Evolutionary conservation across 2,888 invertebrate genomes (phyloP).

Genomic region (Lamellibrachia columna): DNA sequence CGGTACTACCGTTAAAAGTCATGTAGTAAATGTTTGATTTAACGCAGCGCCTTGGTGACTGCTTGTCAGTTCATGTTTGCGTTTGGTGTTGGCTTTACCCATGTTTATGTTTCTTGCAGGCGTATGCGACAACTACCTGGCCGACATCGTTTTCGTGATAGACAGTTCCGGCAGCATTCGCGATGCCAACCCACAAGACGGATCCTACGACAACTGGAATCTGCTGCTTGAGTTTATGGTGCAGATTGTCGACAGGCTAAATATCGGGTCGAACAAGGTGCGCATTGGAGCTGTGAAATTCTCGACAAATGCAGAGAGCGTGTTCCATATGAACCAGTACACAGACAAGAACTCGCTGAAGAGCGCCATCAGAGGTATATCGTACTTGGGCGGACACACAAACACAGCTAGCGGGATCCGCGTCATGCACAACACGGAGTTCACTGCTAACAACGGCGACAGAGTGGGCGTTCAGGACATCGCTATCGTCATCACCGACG

Average conservation of each 20-base stretch:
- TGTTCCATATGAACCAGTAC: slow-evolving; percentile 31
- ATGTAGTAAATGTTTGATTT: no score
- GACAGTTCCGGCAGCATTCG: slow-evolving; percentile 36
- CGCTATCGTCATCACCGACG: slow-evolving; percentile 37
- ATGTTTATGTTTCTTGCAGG: neutral
- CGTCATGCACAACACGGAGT: slow-evolving; percentile 24
- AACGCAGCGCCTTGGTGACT: neutral
- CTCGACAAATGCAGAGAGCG: slow-evolving; percentile 25
- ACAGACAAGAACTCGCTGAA: slow-evolving; percentile 18
- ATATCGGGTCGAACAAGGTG: slow-evolving; percentile 25
- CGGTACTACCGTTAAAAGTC: no score
- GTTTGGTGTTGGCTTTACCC: neutral
- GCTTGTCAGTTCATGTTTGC: neutral
- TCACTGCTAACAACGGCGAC: slow-evolving; percentile 29
- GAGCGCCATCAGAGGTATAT: neutral
- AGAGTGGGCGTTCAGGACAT: slow-evolving; percentile 25
- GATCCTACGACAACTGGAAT: slow-evolving; percentile 32
- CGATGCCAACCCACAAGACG: slow-evolving; percentile 30
- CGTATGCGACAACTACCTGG: slow-evolving; percentile 21
- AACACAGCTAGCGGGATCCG: slow-evolving; percentile 32
- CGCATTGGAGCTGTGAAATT: slow-evolving; percentile 33
- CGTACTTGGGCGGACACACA: slow-evolving; percentile 27
- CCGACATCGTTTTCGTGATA: slow-evolving; percentile 35
- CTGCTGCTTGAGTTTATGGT: slow-evolving; percentile 28
- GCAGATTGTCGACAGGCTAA: slow-evolving; percentile 22